Base-by-base conservation (phyloP, 2,888 invertebrate genomes). In the Aphidius colemani region DNA sequence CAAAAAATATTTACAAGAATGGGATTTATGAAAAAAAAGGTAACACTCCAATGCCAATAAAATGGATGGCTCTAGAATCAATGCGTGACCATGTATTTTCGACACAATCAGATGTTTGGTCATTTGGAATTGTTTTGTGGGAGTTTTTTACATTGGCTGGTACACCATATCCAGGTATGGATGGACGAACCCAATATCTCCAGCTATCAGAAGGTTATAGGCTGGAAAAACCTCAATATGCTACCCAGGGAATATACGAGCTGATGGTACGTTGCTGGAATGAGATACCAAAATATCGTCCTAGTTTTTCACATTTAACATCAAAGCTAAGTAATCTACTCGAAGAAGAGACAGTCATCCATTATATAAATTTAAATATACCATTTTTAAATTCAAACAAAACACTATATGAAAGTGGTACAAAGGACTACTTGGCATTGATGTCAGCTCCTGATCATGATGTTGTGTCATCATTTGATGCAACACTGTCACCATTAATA, bases 31-130 rank as follows among this genome's bases (percentile, higher is more conserved):
- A 92, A 75, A 96, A 95, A 80, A 91, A 93, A 78, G 92, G 92
- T 76, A 90, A 92, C 78, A 89, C 90, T 55, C 90, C 89, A 0
- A 83, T 96, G 9, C 96, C 96, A 30, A 89, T 96, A 11, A 97
- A 96, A 82, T 97, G 97, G 97, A 88, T 97, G 86, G 95, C 97
- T 0, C 86, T 96, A 65, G 97, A 97, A 82, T 95, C 96, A 1
- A 90, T 97, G 69, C 88, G 91, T 59, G 95, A 96, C 83, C 86
- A 92, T 64, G 88, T 95, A 46, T 97, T 96, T 80, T 95, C 96
- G 1, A 95, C 94, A 0, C 94, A 96, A 76, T 96, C 96, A 0
- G 97, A 97, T 79, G 92, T 96, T 65, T 30, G 30, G 30, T 30
- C 30, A 30, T 30, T 30, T 30, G 30, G 30, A 0, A 2, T 30